Percentiles rank a stretch among this genome's conserved stretches.
These are phyloP conservation scores for Pseudanteris insignis DNA, from an alignment of 2,888 invertebrate genomes.

Conservation along the genomic window DNA sequence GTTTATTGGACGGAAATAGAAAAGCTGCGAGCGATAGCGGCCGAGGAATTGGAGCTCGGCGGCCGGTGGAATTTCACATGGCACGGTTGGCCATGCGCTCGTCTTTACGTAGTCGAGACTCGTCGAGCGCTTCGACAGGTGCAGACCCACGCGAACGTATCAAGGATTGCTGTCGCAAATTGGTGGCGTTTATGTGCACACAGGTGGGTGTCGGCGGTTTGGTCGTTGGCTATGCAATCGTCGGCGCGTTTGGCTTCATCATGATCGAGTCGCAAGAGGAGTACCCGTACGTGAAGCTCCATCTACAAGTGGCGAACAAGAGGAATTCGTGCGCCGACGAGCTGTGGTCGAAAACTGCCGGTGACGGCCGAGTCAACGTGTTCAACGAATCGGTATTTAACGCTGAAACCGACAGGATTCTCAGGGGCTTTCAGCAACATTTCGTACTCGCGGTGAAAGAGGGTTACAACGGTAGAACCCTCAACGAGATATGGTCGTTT, in stretches of 20 bases:
- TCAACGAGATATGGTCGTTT: conserved; percentile 81
- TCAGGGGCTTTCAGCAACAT: conserved; percentile 75
- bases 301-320: conserved; percentile 64
- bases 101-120: conserved; percentile 72
- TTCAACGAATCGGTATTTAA: conserved; percentile 76
- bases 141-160: conserved; percentile 79
- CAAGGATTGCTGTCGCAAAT: conserved; percentile 85
- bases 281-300: conserved; percentile 58
- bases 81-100: conserved; percentile 65
- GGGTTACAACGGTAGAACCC: conserved; percentile 74
- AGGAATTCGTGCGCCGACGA: conserved; percentile 71
- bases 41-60: too few species aligned
- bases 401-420: conserved; percentile 70
- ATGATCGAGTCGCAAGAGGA: conserved; percentile 76
- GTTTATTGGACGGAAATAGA: too few species aligned
- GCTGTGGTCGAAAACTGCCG: conserved; percentile 76
- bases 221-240: conserved; percentile 86
- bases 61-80: too few species aligned
- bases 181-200: conserved; percentile 91
- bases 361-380: conserved; percentile 69
- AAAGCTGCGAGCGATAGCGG: too few species aligned
- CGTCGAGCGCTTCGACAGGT: conserved; percentile 75
- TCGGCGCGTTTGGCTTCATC: conserved; percentile 85
- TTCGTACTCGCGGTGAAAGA: conserved; percentile 73
- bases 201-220: conserved; percentile 87